Evolutionary conservation across 2,113 vertebrate genomes (phyloP).

Genomic region (Sarotherodon lohbergeri): DNA sequence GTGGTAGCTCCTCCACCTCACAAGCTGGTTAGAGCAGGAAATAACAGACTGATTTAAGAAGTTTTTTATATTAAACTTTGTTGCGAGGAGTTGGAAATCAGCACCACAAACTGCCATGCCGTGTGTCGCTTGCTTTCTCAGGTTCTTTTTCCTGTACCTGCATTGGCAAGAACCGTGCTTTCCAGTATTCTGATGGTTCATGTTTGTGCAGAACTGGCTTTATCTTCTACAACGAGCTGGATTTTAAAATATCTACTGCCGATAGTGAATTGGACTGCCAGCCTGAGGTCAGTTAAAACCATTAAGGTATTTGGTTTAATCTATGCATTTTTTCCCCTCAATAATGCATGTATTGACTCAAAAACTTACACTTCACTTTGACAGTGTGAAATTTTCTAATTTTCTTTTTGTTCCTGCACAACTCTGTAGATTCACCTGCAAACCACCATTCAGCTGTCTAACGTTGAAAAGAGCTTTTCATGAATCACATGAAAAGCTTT

Average conservation of each 20-base stretch:
- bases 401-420: not conserved
- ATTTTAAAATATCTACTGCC: slow-evolving; percentile 68
- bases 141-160: slow-evolving; percentile 83
- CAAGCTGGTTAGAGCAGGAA: slow-evolving; percentile 66
- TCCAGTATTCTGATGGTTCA: slow-evolving; percentile 86
- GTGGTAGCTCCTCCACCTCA: slow-evolving; percentile 85
- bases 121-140: slow-evolving; percentile 19
- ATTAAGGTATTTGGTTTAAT: not conserved
- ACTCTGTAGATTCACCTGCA: not conserved
- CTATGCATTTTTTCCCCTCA: not conserved
- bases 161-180: slow-evolving; percentile 82
- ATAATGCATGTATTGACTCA: not conserved
- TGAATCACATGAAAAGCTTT: not conserved
- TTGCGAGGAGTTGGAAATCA: not conserved
- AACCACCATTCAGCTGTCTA: not conserved
- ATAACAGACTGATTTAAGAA: not conserved
- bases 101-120: not conserved
- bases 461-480: not conserved
- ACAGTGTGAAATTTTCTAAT: not conserved
- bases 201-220: slow-evolving; percentile 86
- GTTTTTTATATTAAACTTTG: not conserved
- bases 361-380: not conserved
- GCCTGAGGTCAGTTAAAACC: slow-evolving; percentile 76
- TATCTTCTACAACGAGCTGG: slow-evolving; percentile 80
- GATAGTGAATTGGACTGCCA: slow-evolving; percentile 81